Conservation (phyloP, 2,797 vertebrate genomes). For the Erpetoichthys calabaricus region DNA sequence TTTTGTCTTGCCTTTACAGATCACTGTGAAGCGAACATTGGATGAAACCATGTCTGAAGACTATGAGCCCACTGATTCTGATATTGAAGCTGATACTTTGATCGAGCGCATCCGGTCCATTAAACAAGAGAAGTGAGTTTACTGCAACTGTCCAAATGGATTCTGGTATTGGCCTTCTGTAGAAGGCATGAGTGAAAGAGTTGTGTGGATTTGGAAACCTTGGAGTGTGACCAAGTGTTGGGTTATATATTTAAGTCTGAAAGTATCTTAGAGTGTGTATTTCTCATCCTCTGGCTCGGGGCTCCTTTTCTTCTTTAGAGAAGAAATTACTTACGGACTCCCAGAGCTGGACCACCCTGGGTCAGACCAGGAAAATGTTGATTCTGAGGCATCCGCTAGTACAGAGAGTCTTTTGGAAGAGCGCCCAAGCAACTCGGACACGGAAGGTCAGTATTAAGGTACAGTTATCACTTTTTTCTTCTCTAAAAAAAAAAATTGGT, state of each 20-base stretch:
- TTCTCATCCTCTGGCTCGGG: neutral
- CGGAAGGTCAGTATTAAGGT: conserved; percentile 81
- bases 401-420: conserved; percentile 89
- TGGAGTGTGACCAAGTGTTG: too few species aligned
- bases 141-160: neutral
- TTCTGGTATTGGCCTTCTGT: neutral
- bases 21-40: neutral
- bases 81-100: conserved; percentile 65
- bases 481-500: neutral
- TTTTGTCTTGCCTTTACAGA: neutral
- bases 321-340: conserved; percentile 81
- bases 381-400: conserved; percentile 84
- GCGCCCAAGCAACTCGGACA: conserved; percentile 45
- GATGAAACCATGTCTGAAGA: conserved; percentile 26
- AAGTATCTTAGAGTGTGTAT: too few species aligned
- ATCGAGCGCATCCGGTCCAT: conserved; percentile 83
- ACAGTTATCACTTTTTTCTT: conserved; percentile 28
- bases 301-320: conserved; percentile 42
- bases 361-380: conserved; percentile 87
- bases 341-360: conserved; percentile 87
- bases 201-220: neutral
- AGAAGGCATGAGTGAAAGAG: neutral
- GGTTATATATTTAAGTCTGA: too few species aligned
- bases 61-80: conserved; percentile 57
- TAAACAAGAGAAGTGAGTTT: conserved; percentile 85